These are phyloP conservation scores for Hydrolagus colliei DNA, from an alignment of 2,797 vertebrate species.

Conservation along the genomic window DNA sequence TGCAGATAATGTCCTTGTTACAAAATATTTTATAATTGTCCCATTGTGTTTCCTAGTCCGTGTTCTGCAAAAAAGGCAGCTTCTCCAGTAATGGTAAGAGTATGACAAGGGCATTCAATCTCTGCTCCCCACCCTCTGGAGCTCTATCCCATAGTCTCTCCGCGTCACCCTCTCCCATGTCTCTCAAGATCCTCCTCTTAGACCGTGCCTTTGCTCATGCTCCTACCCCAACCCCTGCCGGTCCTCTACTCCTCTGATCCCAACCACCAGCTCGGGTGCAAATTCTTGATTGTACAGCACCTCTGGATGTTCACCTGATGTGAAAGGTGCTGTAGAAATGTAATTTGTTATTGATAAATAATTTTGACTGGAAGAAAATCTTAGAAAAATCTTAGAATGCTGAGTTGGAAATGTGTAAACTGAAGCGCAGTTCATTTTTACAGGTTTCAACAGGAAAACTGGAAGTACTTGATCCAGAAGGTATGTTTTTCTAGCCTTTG, in stretches of 20 bases:
- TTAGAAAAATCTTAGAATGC: background rate
- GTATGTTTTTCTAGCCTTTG: slow-evolving; percentile 32
- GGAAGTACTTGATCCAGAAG: slow-evolving; percentile 38
- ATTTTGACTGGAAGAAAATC: background rate
- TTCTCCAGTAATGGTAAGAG: background rate
- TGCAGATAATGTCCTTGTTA: background rate
- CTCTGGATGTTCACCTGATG: no score
- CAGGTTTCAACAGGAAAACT: slow-evolving; percentile 37
- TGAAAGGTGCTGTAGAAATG: no score
- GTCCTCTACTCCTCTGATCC: no score
- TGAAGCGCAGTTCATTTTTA: slow-evolving; percentile 22
- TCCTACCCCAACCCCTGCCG: no score
- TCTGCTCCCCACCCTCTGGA: no score
- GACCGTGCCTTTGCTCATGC: no score
- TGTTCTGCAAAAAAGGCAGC: background rate
- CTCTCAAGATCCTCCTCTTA: no score
- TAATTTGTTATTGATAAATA: no score
- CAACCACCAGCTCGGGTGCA: no score
- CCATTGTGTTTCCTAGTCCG: background rate
- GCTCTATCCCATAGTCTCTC: no score
- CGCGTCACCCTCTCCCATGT: no score
- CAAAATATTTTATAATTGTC: background rate
- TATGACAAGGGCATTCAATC: background rate
- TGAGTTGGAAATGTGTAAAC: background rate
- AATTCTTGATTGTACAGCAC: no score